Evolutionary conservation across 2,888 invertebrate species (phyloP), one percentile per base, ranked within the genome.

Genomic region (Nasonovia ribisnigri): DNA sequence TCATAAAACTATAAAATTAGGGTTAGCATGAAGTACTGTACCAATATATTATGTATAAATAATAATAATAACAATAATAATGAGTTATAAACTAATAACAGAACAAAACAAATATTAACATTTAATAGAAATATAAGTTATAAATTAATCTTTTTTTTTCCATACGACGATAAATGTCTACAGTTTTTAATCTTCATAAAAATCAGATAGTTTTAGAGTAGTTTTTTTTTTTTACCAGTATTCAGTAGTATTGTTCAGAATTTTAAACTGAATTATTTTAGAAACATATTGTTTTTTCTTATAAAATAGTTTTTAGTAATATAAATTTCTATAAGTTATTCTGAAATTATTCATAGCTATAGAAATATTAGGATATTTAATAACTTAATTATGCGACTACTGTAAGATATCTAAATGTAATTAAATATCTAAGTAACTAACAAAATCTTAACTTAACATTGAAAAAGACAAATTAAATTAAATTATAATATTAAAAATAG

Each of bases 371-470:
- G 42, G 67, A 42, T 5, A 51, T 42, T 88, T 51, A 51, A 77
- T 2, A 77, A 93, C 86, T 93, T 60, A 86, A 60, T 84, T 48
- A 90, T 93, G 90, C 90, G 86, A 93, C 90, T 93, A 24, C 90
- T 93, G 93, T 86, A 93, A 86, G 93, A 90, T 90, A 93, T 86
- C 90, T 90, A 86, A 93, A 93, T 87, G 84, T 93, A 36, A 57
- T 57, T 87, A 88, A 92, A 87, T 84, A 92, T 87, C 36, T 87
- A 92, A 91, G 26, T 57, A 87, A 87, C 46, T 92, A 87, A 20
- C 87, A 87, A 8, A 36, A 92, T 48, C 8, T 87, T 48, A 67
- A 86, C 16, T 16, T 92, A 67, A 67, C 1, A 88, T 54, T 60
- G 2, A n/a, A n/a, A 60, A 60, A 29, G 48, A 48, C 42, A 42